Evolutionary conservation across 2,113 vertebrate species (phyloP).

Genomic region (Trogon melanurus): DNA sequence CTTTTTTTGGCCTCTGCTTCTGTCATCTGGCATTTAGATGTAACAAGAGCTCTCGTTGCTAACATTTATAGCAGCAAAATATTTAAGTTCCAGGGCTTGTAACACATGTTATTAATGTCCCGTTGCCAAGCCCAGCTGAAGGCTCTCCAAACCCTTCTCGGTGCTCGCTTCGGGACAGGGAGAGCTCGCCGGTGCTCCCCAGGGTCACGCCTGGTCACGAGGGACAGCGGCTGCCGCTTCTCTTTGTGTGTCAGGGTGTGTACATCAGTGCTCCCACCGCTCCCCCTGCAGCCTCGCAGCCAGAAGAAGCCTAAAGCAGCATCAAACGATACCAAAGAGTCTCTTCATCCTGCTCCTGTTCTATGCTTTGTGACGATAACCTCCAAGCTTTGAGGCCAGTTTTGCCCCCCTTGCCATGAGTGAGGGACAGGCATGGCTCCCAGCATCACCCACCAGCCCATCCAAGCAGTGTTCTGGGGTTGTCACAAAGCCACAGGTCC

Average conservation of each 20-base stretch:
- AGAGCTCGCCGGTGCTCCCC: too few relatives aligned
- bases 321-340: background rate
- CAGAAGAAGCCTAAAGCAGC: background rate
- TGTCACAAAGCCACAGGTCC: background rate
- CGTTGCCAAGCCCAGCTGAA: slow-evolving; percentile 41
- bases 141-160: background rate
- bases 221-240: too few relatives aligned
- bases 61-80: slow-evolving; percentile 69
- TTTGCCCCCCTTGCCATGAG: background rate
- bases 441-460: rapidly evolving
- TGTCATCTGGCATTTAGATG: slow-evolving; percentile 74
- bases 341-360: background rate
- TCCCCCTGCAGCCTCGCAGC: rapidly evolving
- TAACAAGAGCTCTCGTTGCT: slow-evolving; percentile 62
- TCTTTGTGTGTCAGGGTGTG: too few relatives aligned
- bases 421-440: background rate
- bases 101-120: background rate
- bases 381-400: background rate
- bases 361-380: rapidly evolving
- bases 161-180: rapidly evolving
- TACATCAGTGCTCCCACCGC: background rate
- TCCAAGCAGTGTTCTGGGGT: background rate
- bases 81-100: slow-evolving; percentile 52
- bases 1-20: slow-evolving; percentile 72
- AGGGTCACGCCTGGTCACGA: too few relatives aligned